A percentile compares a stretch with the other conserved stretches of the same genome.
phyloP scores from a whole-genome alignment of 2,797 vertebrate species.

The Lemur catta region DNA sequence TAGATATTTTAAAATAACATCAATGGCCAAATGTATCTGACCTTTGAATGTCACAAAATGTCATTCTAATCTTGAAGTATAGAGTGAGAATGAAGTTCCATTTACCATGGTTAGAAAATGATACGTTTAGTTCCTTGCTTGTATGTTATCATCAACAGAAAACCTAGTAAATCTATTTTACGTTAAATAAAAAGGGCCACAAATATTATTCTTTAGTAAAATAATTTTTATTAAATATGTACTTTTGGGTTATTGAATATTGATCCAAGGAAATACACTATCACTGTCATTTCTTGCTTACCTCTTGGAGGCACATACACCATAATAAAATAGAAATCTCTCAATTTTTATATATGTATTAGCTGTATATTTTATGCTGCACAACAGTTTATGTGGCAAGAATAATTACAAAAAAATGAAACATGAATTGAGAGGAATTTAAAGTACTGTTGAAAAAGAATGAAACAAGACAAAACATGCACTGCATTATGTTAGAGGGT shows the following conservation, averaged over 20 bases:
- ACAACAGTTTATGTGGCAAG: background rate
- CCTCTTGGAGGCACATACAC: no score
- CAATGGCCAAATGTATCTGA: constrained; percentile 8
- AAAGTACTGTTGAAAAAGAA: background rate
- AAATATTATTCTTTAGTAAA: background rate
- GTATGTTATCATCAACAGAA: background rate
- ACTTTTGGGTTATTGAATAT: background rate
- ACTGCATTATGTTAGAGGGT: background rate
- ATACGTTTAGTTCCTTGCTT: constrained; percentile 32
- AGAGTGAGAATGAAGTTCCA: constrained; percentile 22
- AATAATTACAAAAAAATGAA: background rate
- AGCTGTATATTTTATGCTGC: background rate
- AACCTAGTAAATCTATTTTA: background rate
- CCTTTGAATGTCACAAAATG: constrained; percentile 73
- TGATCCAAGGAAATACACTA: background rate
- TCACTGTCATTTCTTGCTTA: background rate
- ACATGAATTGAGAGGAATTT: background rate
- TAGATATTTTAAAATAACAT: constrained; percentile 50
- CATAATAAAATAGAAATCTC: background rate
- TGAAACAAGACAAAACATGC: background rate
- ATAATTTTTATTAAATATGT: background rate
- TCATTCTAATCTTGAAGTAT: constrained; percentile 59
- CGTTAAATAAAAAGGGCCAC: background rate
- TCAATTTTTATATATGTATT: background rate
- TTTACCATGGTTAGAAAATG: constrained; percentile 57